Evolutionary conservation across 2,113 vertebrate genomes (phyloP), one percentile per base, ranked within the genome.

Genomic region (Aegithalos caudatus): DNA sequence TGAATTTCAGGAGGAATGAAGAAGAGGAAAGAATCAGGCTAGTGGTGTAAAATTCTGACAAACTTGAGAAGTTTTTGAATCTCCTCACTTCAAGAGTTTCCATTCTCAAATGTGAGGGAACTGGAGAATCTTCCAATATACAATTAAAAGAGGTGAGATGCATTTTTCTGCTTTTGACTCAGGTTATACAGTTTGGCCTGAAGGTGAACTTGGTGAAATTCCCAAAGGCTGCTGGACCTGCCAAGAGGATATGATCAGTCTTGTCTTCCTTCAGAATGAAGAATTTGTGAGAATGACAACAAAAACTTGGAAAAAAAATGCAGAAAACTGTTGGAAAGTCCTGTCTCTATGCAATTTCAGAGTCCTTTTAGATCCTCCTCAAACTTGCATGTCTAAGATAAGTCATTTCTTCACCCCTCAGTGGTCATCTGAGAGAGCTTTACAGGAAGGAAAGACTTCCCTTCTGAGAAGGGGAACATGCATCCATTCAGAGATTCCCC

Each of bases 101-200:
- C n/a, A 33, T 56, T 66, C 35, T 84, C 31, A 60, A 33, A 42
- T 9, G 11, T 25, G n/a, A 71, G 24, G 28, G 31, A 56, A 74
- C 6, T 35, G 19, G 1, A 94, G n/a, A 72, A 76, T 17, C 21
- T 42, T 42, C 38, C 31, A 27, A 11, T 21, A 19, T 1, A 12
- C 31, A 51, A 25, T 38, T 23, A 8, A 66, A 84, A 65, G 12
- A 45, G 33, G 7, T 53, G 38, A 78, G 60, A 44, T 38, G 23
- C 0, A 0, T 4, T 8, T 9, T 7, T 1, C 5, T 31, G 12
- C 3, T 60, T 53, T 69, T 53, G 1, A 25, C 29, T 73, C 56
- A 42, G 35, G 33, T 81, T 20, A 45, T 3, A 3, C 11, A 24
- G 12, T 53, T 78, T 67, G 79, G 69, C 57, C 64, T 71, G 44